These are phyloP conservation scores for Radopholus similis DNA, from an alignment of 1,140 invertebrate genomes.

Conservation along the genomic window DNA sequence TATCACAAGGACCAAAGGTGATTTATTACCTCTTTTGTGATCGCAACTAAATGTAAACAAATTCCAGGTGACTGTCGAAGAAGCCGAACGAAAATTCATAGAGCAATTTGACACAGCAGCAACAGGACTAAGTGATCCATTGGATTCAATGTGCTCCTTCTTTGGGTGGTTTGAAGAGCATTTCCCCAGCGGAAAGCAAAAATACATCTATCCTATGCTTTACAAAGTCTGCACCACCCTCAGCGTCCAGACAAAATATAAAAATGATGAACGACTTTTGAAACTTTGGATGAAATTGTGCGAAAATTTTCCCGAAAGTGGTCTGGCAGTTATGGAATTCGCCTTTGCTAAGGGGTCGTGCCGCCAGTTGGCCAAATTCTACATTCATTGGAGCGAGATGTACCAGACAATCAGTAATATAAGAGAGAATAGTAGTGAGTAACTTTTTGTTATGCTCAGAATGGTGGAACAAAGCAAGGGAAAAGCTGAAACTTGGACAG, in stretches of 20 bases:
- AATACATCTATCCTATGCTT: slow-evolving; percentile 36
- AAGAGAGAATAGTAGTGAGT: background rate
- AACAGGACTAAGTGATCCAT: slow-evolving; percentile 13
- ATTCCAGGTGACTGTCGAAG: slow-evolving; percentile 19
- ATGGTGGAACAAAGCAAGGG: slow-evolving; percentile 34
- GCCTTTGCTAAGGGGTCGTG: slow-evolving; percentile 40
- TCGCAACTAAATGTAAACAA: background rate
- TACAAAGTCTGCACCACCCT: slow-evolving; percentile 43
- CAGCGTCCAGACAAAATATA: slow-evolving; percentile 16
- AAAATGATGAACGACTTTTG: slow-evolving; percentile 45
- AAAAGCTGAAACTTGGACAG: slow-evolving; percentile 34
- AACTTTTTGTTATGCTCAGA: slow-evolving; percentile 1
- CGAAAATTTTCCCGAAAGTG: slow-evolving; percentile 40
- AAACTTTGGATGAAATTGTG: slow-evolving; percentile 37
- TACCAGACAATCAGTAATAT: slow-evolving; percentile 32
- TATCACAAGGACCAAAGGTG: background rate
- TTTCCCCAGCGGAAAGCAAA: slow-evolving; percentile 37
- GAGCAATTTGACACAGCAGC: slow-evolving; percentile 30
- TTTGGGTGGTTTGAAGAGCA: slow-evolving; percentile 38
- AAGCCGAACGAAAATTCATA: slow-evolving; percentile 40
- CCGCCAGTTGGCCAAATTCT: slow-evolving; percentile 39
- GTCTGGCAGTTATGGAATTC: slow-evolving; percentile 43
- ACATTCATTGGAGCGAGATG: slow-evolving; percentile 41
- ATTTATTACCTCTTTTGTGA: background rate
- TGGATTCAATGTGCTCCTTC: slow-evolving; percentile 28